A percentile compares a stretch with the other conserved stretches of the same genome.
phyloP scores from a whole-genome alignment of 2,113 vertebrate species.

The Eleginops maclovinus region DNA sequence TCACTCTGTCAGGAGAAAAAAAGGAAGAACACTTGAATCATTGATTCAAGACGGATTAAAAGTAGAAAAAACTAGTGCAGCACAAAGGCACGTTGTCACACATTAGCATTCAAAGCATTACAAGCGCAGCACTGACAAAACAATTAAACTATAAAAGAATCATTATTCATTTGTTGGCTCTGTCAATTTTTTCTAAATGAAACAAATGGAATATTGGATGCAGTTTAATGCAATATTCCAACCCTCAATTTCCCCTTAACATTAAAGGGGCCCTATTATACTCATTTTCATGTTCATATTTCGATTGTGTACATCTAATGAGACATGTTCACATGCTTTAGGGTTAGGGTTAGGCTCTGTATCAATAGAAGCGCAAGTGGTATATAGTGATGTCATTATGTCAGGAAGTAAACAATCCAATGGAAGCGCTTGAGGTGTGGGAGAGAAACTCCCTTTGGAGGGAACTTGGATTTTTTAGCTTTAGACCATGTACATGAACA shows the following conservation, averaged over 20 bases:
- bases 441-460: too few relatives aligned
- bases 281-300: too few relatives aligned
- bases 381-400: too few relatives aligned
- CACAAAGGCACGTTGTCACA: background rate
- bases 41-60: constrained; percentile 42
- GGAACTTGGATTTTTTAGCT: too few relatives aligned
- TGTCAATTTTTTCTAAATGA: background rate
- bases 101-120: background rate
- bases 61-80: background rate
- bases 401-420: too few relatives aligned
- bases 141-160: background rate
- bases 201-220: background rate
- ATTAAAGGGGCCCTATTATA: background rate
- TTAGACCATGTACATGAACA: too few relatives aligned
- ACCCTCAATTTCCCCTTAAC: background rate
- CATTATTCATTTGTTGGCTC: background rate
- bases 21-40: background rate
- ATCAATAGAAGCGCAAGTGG: too few relatives aligned
- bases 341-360: too few relatives aligned
- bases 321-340: too few relatives aligned
- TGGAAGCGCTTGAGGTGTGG: too few relatives aligned
- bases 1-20: constrained; percentile 15
- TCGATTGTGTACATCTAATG: too few relatives aligned
- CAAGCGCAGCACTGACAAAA: background rate
- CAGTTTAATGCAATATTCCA: constrained; percentile 13